Evolutionary conservation across 2,888 invertebrate genomes (phyloP).

Genomic region (Leptopilina myrica): DNA sequence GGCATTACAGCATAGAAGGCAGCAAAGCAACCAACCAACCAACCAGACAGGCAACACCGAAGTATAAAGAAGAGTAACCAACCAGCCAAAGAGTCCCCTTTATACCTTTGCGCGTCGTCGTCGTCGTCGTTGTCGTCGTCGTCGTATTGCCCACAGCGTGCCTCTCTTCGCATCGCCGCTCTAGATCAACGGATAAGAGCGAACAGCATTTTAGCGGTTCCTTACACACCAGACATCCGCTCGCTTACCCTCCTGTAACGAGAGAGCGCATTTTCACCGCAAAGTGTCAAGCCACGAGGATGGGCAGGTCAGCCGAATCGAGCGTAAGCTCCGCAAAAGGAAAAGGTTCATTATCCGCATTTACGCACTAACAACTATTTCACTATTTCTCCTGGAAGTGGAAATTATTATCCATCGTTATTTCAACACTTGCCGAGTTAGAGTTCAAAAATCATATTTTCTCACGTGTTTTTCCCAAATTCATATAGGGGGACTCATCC

Average conservation of each 20-base stretch:
- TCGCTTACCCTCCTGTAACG: constrained; percentile 67
- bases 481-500: no score
- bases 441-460: no score
- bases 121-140: constrained; percentile 37
- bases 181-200: constrained; percentile 76
- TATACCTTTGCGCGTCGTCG: constrained; percentile 58
- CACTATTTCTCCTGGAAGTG: background rate
- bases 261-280: constrained; percentile 61
- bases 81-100: constrained; percentile 65
- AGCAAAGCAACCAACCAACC: constrained; percentile 49
- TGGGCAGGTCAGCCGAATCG: constrained; percentile 40
- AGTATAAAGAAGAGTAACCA: constrained; percentile 45
- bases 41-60: constrained; percentile 41
- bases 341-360: constrained; percentile 18
- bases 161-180: constrained; percentile 76
- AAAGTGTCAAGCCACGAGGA: constrained; percentile 60
- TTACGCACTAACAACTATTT: background rate
- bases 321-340: constrained; percentile 21
- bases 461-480: no score
- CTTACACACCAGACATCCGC: constrained; percentile 77
- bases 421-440: no score
- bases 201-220: constrained; percentile 78
- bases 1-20: constrained; percentile 65
- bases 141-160: constrained; percentile 71
- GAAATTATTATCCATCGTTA: background rate